Percentiles rank a stretch among this genome's conserved stretches.
These are phyloP conservation scores for Megalopta genalis DNA, from an alignment of 1,140 invertebrate genomes.

Conservation along the genomic window DNA sequence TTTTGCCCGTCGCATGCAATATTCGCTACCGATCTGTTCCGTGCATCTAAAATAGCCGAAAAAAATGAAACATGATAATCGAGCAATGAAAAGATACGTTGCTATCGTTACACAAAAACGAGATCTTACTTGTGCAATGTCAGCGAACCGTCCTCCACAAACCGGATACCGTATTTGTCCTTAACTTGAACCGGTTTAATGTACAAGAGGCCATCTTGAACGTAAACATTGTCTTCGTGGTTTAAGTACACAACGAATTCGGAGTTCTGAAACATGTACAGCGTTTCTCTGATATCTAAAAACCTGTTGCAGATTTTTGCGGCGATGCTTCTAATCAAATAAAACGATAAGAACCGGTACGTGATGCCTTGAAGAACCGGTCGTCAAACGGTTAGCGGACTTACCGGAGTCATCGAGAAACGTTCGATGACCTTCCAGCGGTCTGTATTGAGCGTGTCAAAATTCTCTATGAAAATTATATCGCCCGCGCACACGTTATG, in stretches of 20 bases:
- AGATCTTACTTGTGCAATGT: constrained; percentile 77
- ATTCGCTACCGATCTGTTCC: constrained; percentile 67
- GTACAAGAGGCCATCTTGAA: constrained; percentile 82
- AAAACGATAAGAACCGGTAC: too few relatives aligned
- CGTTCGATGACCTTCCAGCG: constrained; percentile 67
- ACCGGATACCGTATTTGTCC: constrained; percentile 81
- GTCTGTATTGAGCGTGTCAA: constrained; percentile 55
- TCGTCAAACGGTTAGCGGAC: too few relatives aligned
- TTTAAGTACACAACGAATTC: constrained; percentile 87
- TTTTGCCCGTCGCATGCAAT: constrained; percentile 79
- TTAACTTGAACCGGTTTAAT: constrained; percentile 84
- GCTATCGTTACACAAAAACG: neutral
- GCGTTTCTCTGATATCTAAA: neutral
- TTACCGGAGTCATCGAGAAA: constrained; percentile 69
- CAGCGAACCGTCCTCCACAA: constrained; percentile 78
- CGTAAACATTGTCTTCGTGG: constrained; percentile 81
- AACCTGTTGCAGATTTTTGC: too few relatives aligned
- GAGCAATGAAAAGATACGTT: too few relatives aligned
- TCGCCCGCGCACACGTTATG: constrained; percentile 59
- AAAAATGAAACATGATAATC: neutral
- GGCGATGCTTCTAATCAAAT: too few relatives aligned
- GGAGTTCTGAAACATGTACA: constrained; percentile 76
- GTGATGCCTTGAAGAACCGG: too few relatives aligned
- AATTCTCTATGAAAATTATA: constrained; percentile 71
- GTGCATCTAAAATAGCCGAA: constrained; percentile 81